Conservation (phyloP, 2,797 vertebrate genomes). For the Girardinus metallicus region DNA sequence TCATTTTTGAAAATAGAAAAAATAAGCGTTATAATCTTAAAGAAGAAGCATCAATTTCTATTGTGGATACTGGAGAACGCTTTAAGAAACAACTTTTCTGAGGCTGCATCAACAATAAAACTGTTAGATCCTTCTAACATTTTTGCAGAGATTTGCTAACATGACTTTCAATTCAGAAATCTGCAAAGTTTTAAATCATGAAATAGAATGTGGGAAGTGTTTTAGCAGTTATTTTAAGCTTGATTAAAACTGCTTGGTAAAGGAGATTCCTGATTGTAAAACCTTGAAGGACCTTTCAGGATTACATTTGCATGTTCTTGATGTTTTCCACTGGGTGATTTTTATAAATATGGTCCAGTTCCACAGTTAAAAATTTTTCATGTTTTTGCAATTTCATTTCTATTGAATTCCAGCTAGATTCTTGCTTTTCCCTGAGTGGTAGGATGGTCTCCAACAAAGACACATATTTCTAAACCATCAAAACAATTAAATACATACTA, state of each 20-base stretch:
- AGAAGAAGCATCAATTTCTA: not conserved
- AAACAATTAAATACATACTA: not conserved
- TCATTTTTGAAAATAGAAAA: not conserved
- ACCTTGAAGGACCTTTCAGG: not conserved
- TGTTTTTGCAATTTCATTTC: not conserved
- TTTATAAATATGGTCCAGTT: not conserved
- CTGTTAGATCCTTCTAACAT: constrained; percentile 4
- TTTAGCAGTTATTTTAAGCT: not conserved
- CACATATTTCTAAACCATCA: not conserved
- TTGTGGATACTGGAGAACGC: not conserved
- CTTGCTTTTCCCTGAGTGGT: not conserved
- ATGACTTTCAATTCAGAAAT: not conserved
- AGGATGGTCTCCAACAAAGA: not conserved
- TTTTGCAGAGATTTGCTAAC: not conserved
- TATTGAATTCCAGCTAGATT: not conserved
- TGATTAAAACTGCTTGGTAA: not conserved
- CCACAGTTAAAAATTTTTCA: not conserved
- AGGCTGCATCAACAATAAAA: not conserved
- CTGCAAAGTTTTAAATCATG: not conserved
- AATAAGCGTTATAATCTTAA: not conserved
- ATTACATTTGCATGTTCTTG: not conserved
- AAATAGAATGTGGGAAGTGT: not conserved
- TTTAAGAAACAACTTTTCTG: not conserved
- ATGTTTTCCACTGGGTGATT: not conserved
- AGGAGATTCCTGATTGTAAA: not conserved